Percentiles rank a stretch among this genome's conserved stretches.
Evolutionary conservation across 2,113 vertebrate genomes (phyloP).

Genomic region (Lophius piscatorius): DNA sequence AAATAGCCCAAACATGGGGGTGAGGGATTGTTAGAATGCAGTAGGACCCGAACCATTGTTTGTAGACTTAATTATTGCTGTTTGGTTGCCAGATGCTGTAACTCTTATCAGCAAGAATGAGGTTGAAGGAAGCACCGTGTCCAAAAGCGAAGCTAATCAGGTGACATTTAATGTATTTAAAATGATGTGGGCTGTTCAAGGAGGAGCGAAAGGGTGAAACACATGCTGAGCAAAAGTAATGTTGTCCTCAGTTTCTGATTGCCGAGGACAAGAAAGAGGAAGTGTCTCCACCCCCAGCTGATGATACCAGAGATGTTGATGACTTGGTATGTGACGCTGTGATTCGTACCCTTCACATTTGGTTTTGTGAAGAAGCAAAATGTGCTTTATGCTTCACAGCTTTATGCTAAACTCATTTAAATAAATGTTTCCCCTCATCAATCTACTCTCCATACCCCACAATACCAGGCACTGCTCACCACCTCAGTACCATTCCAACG

Average conservation of each 20-base stretch:
- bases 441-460: too few species aligned
- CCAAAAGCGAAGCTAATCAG: slow-evolving; percentile 87
- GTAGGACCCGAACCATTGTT: background rate
- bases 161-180: slow-evolving; percentile 67
- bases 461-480: too few species aligned
- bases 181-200: background rate
- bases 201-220: background rate
- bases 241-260: slow-evolving; percentile 84
- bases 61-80: slow-evolving; percentile 17
- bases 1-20: background rate
- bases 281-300: slow-evolving; percentile 43
- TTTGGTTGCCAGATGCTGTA: slow-evolving; percentile 82
- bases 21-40: background rate
- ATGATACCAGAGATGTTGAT: slow-evolving; percentile 91
- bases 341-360: background rate
- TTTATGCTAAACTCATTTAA: too few species aligned
- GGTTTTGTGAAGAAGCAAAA: too few species aligned
- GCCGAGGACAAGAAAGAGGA: slow-evolving; percentile 77
- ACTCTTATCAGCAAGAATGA: slow-evolving; percentile 91
- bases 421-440: too few species aligned
- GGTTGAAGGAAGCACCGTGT: slow-evolving; percentile 83
- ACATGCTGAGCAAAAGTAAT: slow-evolving; percentile 6
- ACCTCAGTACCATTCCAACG: too few species aligned
- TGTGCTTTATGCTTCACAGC: too few species aligned
- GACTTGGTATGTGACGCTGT: slow-evolving; percentile 85